Base-by-base conservation (phyloP, 1,140 invertebrate species). In the Drosophila nannoptera region DNA sequence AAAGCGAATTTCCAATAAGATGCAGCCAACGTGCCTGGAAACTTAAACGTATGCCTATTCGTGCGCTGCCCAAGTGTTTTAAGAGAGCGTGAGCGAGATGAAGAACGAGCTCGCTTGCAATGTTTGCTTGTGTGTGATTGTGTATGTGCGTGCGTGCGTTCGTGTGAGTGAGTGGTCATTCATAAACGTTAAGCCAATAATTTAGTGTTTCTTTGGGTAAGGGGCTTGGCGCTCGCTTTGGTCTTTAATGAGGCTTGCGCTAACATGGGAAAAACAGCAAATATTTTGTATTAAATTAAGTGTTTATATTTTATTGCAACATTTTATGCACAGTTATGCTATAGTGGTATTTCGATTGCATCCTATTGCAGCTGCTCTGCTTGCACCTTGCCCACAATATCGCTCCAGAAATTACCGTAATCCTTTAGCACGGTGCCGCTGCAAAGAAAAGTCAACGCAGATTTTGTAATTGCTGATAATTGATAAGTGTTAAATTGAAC, bases 371-470 rank as follows among this genome's bases (percentile, higher is more conserved):
- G 64, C 65, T 78, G 53, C n/a, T 43, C n/a, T 33, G 70, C 64
- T 54, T 83, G 81, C 58, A 89, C 81, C 54, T 87, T 88, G 62
- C 67, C 75, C 6, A 89, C 69, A 62, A 94, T 87, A 43, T 94
- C 92, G 14, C 93, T 91, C 94, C 94, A 95, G 82, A 94, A 95
- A 9, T 92, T 93, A 9, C 91, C 91, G 77, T 94, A 95, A 46
- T 93, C 92, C 88, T 94, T 93, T 55, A 95, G 77, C 31, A 95
- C 91, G 7, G 93, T 94, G 52, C 94, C 94, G 31, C 94, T 95
- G 91, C 46, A 93, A 93, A 69, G 72, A 71, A 71, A 89, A 81
- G 87, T 77, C 46, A 48, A 48, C 45, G 61, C 54, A 69, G 61
- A 52, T 56, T 49, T 49, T 56, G 22, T 38, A 11, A 61, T 55